These are phyloP conservation scores for Hydraecia micacea DNA, from an alignment of 2,888 invertebrate species.

Conservation along the genomic window DNA sequence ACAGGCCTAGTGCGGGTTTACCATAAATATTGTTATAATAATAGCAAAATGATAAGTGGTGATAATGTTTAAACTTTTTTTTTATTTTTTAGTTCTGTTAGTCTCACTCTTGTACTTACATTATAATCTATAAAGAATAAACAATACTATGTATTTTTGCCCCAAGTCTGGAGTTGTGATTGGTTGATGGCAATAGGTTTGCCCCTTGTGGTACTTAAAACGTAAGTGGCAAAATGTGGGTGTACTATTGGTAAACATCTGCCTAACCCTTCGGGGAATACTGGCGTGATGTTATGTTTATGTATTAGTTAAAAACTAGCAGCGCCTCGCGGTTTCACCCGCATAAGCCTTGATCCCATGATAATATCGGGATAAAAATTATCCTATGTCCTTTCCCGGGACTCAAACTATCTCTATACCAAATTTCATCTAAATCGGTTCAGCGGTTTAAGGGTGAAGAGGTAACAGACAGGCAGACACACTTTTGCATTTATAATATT, in stretches of 20 bases:
- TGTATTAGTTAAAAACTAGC: neutral
- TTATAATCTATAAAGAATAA: neutral
- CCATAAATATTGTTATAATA: neutral
- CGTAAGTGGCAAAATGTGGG: neutral
- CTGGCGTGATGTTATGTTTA: neutral
- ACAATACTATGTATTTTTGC: neutral
- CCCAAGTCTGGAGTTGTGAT: neutral
- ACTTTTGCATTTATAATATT: too few species aligned
- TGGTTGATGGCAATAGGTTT: neutral
- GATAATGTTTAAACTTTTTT: neutral
- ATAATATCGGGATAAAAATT: too few species aligned
- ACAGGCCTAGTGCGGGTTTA: too few species aligned
- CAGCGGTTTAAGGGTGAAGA: too few species aligned
- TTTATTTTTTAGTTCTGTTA: neutral
- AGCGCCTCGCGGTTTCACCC: too few species aligned
- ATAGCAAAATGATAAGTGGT: neutral
- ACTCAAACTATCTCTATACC: too few species aligned
- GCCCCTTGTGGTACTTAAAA: neutral
- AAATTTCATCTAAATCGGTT: too few species aligned
- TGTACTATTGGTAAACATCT: neutral
- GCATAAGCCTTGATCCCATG: too few species aligned
- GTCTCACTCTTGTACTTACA: neutral
- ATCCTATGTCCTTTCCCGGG: too few species aligned
- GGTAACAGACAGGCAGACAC: too few species aligned
- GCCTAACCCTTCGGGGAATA: neutral